Base-by-base conservation (phyloP, 2,888 invertebrate species). In the Pammene aurita region DNA sequence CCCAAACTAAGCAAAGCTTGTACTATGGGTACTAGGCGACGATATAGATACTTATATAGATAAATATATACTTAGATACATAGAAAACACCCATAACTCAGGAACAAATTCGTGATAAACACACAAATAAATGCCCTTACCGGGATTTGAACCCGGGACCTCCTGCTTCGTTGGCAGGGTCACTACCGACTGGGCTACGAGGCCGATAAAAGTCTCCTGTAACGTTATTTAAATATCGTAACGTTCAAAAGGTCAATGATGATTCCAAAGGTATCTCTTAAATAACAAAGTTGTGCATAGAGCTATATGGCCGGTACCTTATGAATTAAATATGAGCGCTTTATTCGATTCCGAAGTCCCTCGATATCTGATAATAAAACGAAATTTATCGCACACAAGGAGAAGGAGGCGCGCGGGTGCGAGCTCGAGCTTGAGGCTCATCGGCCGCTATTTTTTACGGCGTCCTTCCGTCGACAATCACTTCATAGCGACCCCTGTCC, bases 321-420 rank as follows among this genome's bases (percentile, higher is more conserved):
- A 92, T 92, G 92, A 92, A 92, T 92, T 92, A 92, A 90, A 92
- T 92, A 92, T 92, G 92, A 92, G 92, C 87, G 90, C 90, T 92
- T 92, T 92, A 92, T 92, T 92, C 90, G 92, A 92, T 92, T 92
- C 90, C 90, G 88, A 84, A 90, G 90, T 92, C 92, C 92, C 92
- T 91, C 92, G 91, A 92, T 92, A 92, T 92, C 90, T 88, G 92
- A 92, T 92, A 92, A 92, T 92, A 92, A 92, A 92, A 89, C 90
- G 90, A 92, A 92, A 92, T 92, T 89, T 89, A 92, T 92, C 90
- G 92, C 86, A 85, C 89, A 87, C 90, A 89, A 82, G 84, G 82
- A 74, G 70, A 72, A 75, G 72, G 75, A 71, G 71, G 75, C 72
- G 73, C 73, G 84, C 80, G 80, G 76, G 77, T 57, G 77, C 78